phyloP scores from a whole-genome alignment of 2,797 vertebrate genomes.

The Threskiornis aethiopicus region DNA sequence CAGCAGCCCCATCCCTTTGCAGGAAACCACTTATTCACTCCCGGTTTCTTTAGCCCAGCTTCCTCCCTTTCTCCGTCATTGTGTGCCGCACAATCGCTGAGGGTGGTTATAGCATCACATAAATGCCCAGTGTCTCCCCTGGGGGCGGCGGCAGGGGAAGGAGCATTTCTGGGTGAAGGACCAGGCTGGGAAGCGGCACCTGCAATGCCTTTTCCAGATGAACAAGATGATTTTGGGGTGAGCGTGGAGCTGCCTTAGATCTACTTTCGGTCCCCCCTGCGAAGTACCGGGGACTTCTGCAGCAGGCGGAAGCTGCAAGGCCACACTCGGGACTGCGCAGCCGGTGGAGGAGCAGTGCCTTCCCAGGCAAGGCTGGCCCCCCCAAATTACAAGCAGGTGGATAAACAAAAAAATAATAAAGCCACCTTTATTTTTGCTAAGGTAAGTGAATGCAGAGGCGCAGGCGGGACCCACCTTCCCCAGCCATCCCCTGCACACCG shows the following conservation, averaged over 20 bases:
- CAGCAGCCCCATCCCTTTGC: background rate
- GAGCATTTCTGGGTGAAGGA: background rate
- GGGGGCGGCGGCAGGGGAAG: background rate
- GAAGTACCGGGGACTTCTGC: background rate
- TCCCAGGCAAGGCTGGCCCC: background rate
- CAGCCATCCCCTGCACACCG: rapidly evolving
- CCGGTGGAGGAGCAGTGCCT: rapidly evolving
- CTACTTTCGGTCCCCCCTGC: rapidly evolving
- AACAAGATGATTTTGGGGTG: background rate
- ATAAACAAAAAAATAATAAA: background rate
- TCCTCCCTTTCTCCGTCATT: background rate
- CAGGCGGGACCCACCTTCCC: background rate
- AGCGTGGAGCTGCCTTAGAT: background rate
- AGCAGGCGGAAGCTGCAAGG: background rate
- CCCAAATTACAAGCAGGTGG: background rate
- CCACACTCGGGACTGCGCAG: background rate
- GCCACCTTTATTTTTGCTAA: background rate
- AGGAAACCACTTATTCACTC: background rate
- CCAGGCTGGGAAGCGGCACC: background rate
- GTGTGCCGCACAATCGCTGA: rapidly evolving
- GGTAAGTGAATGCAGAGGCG: background rate
- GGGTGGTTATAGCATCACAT: rapidly evolving
- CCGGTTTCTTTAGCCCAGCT: background rate
- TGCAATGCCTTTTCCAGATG: background rate
- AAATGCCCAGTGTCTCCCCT: background rate